A percentile compares a stretch with the other conserved stretches of the same genome.
Conservation (phyloP, 1,140 invertebrate genomes). For the Anoplolepis gracilipes region DNA sequence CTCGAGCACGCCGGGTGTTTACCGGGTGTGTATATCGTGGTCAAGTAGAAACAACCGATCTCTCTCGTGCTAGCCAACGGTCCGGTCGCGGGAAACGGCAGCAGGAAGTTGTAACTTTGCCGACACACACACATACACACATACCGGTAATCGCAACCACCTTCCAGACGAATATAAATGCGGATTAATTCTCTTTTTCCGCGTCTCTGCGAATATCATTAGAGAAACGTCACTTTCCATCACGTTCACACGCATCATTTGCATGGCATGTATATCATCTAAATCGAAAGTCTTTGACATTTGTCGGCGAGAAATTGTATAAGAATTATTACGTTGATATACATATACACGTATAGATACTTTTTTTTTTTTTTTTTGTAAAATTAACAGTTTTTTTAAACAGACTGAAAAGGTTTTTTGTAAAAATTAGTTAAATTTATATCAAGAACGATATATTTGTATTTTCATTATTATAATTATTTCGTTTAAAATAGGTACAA, state of each 20-base stretch:
- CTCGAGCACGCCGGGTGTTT: slow-evolving; percentile 73
- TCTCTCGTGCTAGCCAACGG: slow-evolving; percentile 18
- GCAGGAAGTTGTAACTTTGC: slow-evolving; percentile 48
- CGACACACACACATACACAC: slow-evolving; percentile 20
- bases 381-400: not conserved
- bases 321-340: not conserved
- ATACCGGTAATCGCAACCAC: slow-evolving; percentile 13
- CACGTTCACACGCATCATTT: not conserved
- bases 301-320: not conserved
- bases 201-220: slow-evolving; percentile 1
- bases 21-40: slow-evolving; percentile 63
- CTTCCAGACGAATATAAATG: slow-evolving; percentile 24
- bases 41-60: slow-evolving; percentile 38
- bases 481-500: not conserved
- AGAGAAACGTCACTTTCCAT: not conserved
- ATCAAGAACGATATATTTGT: too few relatives aligned
- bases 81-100: slow-evolving; percentile 47
- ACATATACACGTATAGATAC: not conserved
- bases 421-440: too few relatives aligned
- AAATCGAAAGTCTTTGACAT: not conserved
- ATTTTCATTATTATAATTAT: not conserved
- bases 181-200: slow-evolving; percentile 16
- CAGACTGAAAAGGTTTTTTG: too few relatives aligned
- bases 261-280: not conserved
- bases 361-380: not conserved